phyloP scores from a whole-genome alignment of 2,113 vertebrate species.

The Anolis sagrei region DNA sequence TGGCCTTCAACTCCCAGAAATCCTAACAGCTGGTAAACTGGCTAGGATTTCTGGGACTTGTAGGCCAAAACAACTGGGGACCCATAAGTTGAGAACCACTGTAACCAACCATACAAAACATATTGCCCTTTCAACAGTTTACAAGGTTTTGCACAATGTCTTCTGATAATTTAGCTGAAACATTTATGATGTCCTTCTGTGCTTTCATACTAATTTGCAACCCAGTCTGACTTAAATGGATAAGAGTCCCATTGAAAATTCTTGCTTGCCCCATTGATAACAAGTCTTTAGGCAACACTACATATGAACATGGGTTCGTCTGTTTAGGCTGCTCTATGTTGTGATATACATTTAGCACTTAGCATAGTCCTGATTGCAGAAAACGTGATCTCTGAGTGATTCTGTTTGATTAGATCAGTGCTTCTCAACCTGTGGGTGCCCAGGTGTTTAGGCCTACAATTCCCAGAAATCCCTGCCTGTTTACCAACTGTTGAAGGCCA shows the following conservation, averaged over 20 bases:
- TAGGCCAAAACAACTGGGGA: no score
- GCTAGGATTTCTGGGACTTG: no score
- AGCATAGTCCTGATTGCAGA: background rate
- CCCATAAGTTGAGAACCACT: no score
- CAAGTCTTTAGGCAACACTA: background rate
- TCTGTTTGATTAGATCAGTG: accelerated
- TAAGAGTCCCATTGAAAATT: background rate
- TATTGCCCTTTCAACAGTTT: background rate
- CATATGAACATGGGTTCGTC: background rate
- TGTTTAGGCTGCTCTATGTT: background rate
- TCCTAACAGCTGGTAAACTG: no score
- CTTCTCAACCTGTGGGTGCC: no score
- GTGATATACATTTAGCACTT: background rate
- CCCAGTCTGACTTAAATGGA: background rate
- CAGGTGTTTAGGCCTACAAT: no score
- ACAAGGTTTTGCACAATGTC: background rate
- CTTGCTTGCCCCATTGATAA: background rate
- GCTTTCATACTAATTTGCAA: background rate
- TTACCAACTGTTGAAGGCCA: no score
- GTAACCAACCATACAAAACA: no score
- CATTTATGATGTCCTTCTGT: background rate
- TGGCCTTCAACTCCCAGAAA: no score
- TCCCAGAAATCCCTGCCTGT: no score
- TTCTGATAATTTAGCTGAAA: background rate
- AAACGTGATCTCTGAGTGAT: background rate